Percentiles rank a stretch among this genome's conserved stretches.
These are phyloP conservation scores for Fringilla coelebs DNA, from an alignment of 2,797 vertebrate species.

Conservation along the genomic window DNA sequence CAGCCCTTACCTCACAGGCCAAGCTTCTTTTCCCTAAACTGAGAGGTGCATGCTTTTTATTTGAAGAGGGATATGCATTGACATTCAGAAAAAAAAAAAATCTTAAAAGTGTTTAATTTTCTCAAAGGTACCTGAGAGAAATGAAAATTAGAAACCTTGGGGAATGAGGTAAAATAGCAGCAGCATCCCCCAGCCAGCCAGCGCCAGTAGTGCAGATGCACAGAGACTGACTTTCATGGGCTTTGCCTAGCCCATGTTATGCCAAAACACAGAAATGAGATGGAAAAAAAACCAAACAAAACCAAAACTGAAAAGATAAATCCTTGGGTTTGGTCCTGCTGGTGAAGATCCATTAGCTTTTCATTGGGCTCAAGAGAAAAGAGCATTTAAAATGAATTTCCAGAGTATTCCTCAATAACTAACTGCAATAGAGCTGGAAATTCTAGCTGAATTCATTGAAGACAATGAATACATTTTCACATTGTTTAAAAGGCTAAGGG, in stretches of 20 bases:
- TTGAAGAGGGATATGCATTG: not conserved
- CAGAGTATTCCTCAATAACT: not conserved
- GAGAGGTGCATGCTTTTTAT: not conserved
- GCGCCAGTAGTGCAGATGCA: not conserved
- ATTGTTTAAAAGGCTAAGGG: not conserved
- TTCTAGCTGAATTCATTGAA: not conserved
- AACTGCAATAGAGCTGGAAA: not conserved
- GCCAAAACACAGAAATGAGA: fast-evolving
- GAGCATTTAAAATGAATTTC: not conserved
- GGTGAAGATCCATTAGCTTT: not conserved
- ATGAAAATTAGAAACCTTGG: not conserved
- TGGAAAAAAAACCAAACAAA: not conserved
- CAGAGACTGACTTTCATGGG: not conserved
- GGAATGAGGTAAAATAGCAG: not conserved
- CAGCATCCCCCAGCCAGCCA: not conserved
- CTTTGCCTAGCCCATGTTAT: not conserved
- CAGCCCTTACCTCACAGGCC: not conserved
- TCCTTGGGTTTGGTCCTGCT: not conserved
- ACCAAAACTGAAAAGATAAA: not conserved
- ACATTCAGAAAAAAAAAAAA: not conserved
- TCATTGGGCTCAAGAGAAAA: not conserved
- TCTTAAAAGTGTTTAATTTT: not conserved
- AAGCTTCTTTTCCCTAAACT: not conserved
- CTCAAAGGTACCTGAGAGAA: not conserved
- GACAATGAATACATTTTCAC: not conserved